phyloP scores from a whole-genome alignment of 1,140 invertebrate species.

The Matsumurasca onukii region DNA sequence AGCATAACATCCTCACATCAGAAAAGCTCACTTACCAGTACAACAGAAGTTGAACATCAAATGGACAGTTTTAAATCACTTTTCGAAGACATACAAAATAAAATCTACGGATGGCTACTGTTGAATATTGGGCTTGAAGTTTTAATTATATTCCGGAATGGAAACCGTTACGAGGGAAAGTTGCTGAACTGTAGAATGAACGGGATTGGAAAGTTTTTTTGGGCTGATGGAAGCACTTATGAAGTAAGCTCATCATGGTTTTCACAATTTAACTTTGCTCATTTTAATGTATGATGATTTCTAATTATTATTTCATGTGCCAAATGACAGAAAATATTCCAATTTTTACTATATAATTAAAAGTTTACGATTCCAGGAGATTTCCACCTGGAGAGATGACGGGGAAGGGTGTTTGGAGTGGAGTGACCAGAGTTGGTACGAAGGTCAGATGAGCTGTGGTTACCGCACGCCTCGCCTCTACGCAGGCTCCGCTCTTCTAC shows the following conservation, averaged over 20 bases:
- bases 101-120: neutral
- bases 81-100: neutral
- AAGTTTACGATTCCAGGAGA: conserved; percentile 50
- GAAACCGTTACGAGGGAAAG: neutral
- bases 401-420: conserved; percentile 54
- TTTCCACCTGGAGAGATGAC: conserved; percentile 54
- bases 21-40: too few relatives aligned
- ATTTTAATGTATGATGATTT: conserved; percentile 13
- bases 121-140: neutral
- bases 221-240: conserved; percentile 32
- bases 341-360: too few relatives aligned
- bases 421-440: conserved; percentile 55
- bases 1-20: too few relatives aligned
- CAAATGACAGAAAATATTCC: too few relatives aligned
- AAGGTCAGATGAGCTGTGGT: conserved; percentile 55
- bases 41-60: neutral
- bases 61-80: neutral
- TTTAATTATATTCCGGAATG: conserved; percentile 1
- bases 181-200: conserved; percentile 27
- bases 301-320: too few relatives aligned
- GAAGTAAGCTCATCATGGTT: conserved; percentile 23
- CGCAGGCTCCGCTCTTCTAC: conserved; percentile 41
- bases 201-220: conserved; percentile 31
- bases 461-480: conserved; percentile 56
- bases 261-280: neutral